Percentiles rank a stretch among this genome's conserved stretches.
Conservation (phyloP, 2,888 invertebrate species). For the Drosophila mimetica region DNA sequence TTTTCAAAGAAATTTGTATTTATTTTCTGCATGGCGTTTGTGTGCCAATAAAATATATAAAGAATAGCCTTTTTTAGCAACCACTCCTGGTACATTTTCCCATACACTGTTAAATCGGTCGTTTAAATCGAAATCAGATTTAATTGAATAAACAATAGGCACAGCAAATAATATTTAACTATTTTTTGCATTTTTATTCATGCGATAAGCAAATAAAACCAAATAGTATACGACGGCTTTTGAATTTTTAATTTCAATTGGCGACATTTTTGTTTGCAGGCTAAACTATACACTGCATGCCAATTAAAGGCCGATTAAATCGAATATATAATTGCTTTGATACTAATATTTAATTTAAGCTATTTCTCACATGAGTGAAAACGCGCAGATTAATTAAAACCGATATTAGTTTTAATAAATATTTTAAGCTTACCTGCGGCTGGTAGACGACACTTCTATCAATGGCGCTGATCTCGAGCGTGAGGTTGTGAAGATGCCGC, state of each 20-base stretch:
- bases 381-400: background rate
- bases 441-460: conserved; percentile 94
- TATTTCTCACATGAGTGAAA: background rate
- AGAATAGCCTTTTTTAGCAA: background rate
- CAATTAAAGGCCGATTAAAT: background rate
- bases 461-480: conserved; percentile 90
- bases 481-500: conserved; percentile 92
- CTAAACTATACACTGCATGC: conserved; percentile 2
- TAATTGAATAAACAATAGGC: conserved; percentile 27
- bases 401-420: background rate
- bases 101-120: conserved; percentile 1
- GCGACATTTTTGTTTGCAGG: background rate
- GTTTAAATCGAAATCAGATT: conserved; percentile 12
- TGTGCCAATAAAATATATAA: background rate
- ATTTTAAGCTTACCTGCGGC: conserved; percentile 88
- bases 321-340: background rate
- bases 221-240: background rate
- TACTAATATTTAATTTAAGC: background rate
- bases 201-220: background rate
- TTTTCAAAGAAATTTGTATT: background rate
- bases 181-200: background rate
- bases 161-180: conserved; percentile 9
- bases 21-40: background rate
- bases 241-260: background rate
- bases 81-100: background rate